Evolutionary conservation across 1,140 invertebrate genomes (phyloP), one percentile per base, ranked within the genome.

Genomic region (Solenopsis invicta): DNA sequence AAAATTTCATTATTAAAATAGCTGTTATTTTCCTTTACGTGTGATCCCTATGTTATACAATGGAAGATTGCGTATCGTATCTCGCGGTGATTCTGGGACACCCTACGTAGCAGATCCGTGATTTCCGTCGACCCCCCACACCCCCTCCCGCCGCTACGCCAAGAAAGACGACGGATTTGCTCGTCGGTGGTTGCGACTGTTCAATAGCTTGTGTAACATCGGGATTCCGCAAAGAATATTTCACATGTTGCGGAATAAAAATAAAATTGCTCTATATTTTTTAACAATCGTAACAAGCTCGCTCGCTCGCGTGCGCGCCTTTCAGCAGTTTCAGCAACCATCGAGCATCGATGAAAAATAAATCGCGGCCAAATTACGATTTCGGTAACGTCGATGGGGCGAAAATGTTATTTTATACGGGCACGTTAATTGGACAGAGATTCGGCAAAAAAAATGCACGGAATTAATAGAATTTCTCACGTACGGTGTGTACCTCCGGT

Each of bases 191-290:
- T 45, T 74, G 21, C 77, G 45, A 61, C 69, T 59, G 21, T 75
- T 75, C 41, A 50, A 84, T 84, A 62, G 69, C 69, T 84, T 62
- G 59, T 34, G 45, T 41, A 82, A 82, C 21, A 72, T 59, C 10
- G 78, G 29, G 52, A 4, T 34, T 59, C 24, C 3, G 6, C 13
- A 24, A 29, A 59, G 8, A 13, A 48, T 48, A 24, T 62, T 75
- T 21, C 21, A 21, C 48, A n/a, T 54, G 74, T 82, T 29, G 21
- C 21, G 37, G 10, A 56, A 72, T 72, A 29, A 59, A 56, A 48
- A 72, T 54, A 29, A 56, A 81, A 61, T 24, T 48, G 9, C 16
- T 18, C n/a, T 61, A 13, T 61, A 6, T 10, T 72, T 74, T 72
- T 54, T 52, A 69, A 74, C 67, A 21, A 34, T 29, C 18, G 21